phyloP scores from a whole-genome alignment of 2,113 vertebrate genomes.

The Morone saxatilis region DNA sequence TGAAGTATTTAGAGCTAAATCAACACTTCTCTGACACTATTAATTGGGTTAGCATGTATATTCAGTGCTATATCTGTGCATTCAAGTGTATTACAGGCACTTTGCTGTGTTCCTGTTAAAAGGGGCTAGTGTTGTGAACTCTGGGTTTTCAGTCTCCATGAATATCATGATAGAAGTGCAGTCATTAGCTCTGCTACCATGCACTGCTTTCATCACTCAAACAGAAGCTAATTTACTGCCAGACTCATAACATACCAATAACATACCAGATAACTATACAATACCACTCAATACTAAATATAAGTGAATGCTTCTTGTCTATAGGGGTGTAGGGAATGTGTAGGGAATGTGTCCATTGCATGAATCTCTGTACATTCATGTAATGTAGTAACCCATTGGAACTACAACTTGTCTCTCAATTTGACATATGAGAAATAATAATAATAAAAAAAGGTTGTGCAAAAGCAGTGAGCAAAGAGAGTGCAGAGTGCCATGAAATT shows the following conservation, averaged over 20 bases:
- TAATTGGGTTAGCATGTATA: neutral
- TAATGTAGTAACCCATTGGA: neutral
- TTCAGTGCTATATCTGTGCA: neutral
- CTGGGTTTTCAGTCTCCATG: neutral
- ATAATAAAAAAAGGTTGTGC: neutral
- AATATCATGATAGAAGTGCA: neutral
- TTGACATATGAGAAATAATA: neutral
- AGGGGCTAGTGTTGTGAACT: neutral
- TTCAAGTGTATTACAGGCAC: neutral
- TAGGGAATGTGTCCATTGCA: neutral
- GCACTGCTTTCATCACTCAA: neutral
- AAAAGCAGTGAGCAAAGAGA: neutral
- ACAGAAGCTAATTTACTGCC: neutral
- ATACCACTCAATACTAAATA: neutral
- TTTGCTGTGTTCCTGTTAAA: neutral
- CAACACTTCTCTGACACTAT: neutral
- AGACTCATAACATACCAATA: no score
- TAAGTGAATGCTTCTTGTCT: neutral
- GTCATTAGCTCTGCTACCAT: neutral
- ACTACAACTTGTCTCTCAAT: neutral
- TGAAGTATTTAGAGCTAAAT: neutral
- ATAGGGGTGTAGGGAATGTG: neutral
- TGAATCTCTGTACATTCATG: neutral
- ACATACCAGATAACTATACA: neutral
- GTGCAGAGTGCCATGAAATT: no score